phyloP scores from a whole-genome alignment of 2,888 invertebrate genomes.

The Acrobasis consociella region DNA sequence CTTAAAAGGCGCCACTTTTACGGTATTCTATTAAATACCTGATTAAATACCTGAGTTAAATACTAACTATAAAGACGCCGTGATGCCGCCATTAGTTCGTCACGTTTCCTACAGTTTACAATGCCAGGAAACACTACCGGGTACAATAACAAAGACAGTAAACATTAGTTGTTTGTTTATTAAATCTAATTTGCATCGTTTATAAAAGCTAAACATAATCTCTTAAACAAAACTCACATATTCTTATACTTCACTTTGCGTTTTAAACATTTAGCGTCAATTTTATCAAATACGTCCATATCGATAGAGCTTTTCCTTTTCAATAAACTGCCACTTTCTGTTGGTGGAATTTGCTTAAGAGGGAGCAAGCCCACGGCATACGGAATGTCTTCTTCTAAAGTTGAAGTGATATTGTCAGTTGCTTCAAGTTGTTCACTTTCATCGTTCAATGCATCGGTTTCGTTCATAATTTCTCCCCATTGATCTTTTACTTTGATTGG shows the following conservation, averaged over 20 bases:
- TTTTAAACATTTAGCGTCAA: conserved; percentile 71
- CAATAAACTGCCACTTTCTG: conserved; percentile 50
- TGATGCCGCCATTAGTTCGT: no score
- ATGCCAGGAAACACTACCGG: neutral
- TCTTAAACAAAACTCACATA: conserved; percentile 36
- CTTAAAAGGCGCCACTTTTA: no score
- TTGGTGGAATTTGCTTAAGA: conserved; percentile 55
- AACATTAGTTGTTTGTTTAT: neutral
- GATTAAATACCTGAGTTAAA: no score
- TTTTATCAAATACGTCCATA: conserved; percentile 51
- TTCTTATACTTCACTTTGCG: conserved; percentile 74
- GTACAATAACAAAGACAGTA: neutral
- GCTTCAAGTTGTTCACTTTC: conserved; percentile 46
- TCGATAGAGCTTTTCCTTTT: conserved; percentile 59
- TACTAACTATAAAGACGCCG: no score
- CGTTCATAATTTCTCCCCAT: conserved; percentile 48
- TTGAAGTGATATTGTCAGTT: conserved; percentile 40
- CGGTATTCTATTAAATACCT: no score
- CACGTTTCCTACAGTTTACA: no score
- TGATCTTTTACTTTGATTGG: conserved; percentile 45
- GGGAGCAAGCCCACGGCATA: conserved; percentile 74
- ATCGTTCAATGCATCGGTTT: conserved; percentile 43
- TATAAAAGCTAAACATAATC: neutral
- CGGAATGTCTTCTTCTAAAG: conserved; percentile 64
- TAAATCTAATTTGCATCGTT: conserved; percentile 7